Evolutionary conservation across 2,888 invertebrate species (phyloP).

Genomic region (Ryuthela nishihirai): DNA sequence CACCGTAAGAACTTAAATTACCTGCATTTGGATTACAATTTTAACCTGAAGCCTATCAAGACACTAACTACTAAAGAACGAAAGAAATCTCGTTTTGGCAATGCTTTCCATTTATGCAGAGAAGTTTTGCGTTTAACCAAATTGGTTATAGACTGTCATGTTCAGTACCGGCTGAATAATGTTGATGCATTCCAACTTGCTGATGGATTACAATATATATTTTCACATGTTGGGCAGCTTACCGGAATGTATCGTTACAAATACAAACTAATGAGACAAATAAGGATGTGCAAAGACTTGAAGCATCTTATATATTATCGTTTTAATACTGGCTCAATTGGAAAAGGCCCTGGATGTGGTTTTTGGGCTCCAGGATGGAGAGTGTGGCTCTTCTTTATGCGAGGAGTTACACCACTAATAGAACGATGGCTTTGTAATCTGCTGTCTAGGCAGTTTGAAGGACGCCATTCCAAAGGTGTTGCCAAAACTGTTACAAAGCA

Average conservation of each 20-base stretch:
- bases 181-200: constrained; percentile 98
- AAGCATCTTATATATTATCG: constrained; percentile 99
- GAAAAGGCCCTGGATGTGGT: constrained; percentile 97
- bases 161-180: constrained; percentile 97
- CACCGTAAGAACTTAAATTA: constrained; percentile 99
- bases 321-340: constrained; percentile 97
- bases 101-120: constrained; percentile 98
- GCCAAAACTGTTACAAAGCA: constrained; percentile 99
- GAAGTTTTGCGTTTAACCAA: constrained; percentile 98
- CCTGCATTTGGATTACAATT: constrained; percentile 98
- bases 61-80: constrained; percentile 98
- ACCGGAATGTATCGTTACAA: constrained; percentile 99
- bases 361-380: constrained; percentile 99
- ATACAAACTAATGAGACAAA: constrained; percentile 97
- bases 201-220: constrained; percentile 98
- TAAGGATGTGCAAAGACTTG: constrained; percentile 99
- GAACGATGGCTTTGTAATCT: constrained; percentile 99
- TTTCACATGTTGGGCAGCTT: constrained; percentile 97
- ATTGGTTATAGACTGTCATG: constrained; percentile 97
- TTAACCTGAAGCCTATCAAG: constrained; percentile 98
- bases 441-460: constrained; percentile 97
- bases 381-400: constrained; percentile 99
- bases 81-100: constrained; percentile 95
- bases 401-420: constrained; percentile 95
- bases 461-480: constrained; percentile 98